phyloP scores from a whole-genome alignment of 2,888 invertebrate species.

The Eudasyphora cyanicolor region DNA sequence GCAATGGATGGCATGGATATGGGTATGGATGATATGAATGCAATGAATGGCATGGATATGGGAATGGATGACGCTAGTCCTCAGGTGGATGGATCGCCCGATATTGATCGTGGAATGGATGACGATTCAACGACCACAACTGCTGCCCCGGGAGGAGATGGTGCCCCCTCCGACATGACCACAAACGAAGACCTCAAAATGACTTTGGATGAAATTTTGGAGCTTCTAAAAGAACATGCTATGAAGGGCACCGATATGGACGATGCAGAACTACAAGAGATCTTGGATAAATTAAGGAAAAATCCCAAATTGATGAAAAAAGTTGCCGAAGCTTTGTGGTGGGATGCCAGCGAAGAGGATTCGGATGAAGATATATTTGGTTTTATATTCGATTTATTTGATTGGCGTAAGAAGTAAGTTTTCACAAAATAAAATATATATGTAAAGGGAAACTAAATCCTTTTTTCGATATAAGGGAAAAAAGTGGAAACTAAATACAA shows the following conservation, averaged over 20 bases:
- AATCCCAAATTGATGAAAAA: slow-evolving; percentile 18
- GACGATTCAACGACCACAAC: neutral
- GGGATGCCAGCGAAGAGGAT: neutral
- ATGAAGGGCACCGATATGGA: neutral
- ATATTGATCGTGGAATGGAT: neutral
- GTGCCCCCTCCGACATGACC: neutral
- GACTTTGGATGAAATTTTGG: slow-evolving; percentile 4
- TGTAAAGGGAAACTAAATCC: too few species aligned
- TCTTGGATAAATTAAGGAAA: neutral
- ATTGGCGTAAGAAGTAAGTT: slow-evolving; percentile 12
- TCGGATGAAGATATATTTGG: neutral
- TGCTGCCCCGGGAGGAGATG: neutral
- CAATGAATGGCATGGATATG: neutral
- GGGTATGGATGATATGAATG: too few species aligned
- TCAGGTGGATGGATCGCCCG: neutral
- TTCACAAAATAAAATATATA: too few species aligned
- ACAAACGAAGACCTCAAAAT: neutral
- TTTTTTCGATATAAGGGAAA: too few species aligned
- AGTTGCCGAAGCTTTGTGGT: neutral
- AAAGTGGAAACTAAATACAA: too few species aligned
- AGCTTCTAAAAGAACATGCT: neutral
- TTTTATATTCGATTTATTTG: slow-evolving; percentile 9
- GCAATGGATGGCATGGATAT: neutral
- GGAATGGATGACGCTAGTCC: neutral
- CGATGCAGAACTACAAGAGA: neutral